Evolutionary conservation across 64 coral and sea anemone genomes (phyloP), one percentile per base, ranked within the genome.

Genomic region (Acropora yongei): DNA sequence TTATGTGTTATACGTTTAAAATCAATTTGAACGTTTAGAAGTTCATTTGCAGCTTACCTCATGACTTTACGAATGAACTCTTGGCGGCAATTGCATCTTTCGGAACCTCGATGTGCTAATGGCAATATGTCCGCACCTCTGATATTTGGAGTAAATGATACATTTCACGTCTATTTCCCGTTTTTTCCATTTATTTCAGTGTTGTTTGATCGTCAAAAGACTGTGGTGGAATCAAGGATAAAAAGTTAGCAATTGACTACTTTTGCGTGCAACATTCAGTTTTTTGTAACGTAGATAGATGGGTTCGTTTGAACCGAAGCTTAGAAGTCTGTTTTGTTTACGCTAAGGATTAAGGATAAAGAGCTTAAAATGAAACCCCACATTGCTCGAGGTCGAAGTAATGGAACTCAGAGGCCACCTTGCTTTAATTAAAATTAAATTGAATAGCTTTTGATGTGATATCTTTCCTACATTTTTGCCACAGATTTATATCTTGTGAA

Each of bases 361-460:
- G 3, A 67, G 82, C 5, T 48, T 46, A 84, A 6, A 45, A 43
- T 44, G 39, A 76, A 45, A 76, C 74, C 39, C 2, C 49, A 81
- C 0, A 41, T 53, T 61, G 30, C 9, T 12, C 39, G 48, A 60
- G 39, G 55, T 84, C 45, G 12, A 18, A 19, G 43, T 44, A 66
- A 66, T 49, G 44, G 20, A 69, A 2, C 82, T 7, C 63, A 48
- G 17, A 2, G 6, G 65, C 44, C 39, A 44, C 17, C 63, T 43
- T 49, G 61, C 71, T 85, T 84, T 85, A 71, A 85, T 85, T 71
- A 85, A 71, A 39, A 18, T 58, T 85, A 47, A 85, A 47, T 43
- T 85, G 58, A 85, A 85, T 47, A 10, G 44, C 11, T 44, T 77
- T 68, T 6, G 44, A 68, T 47, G 44, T n/a, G 61, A 71, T 85